Percentiles rank a stretch among this genome's conserved stretches.
Evolutionary conservation across 2,797 vertebrate genomes (phyloP).

Genomic region (Selene dorsalis): DNA sequence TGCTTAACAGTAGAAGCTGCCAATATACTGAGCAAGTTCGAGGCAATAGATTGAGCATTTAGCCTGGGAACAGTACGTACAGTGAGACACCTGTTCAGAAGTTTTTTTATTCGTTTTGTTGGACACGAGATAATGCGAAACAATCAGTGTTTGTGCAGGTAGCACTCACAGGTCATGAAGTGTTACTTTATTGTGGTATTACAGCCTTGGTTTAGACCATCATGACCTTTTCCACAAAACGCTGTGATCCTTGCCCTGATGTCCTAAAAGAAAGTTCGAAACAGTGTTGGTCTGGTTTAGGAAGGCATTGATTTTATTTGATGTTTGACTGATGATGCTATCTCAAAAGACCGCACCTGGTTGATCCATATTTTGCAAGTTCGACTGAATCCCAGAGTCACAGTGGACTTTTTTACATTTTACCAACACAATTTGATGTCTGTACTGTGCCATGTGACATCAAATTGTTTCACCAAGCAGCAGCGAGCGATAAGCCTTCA

Average conservation of each 20-base stretch:
- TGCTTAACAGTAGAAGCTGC: conserved; percentile 24
- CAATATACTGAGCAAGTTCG: conserved; percentile 36
- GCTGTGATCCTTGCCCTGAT: conserved; percentile 31
- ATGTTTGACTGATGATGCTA: not conserved
- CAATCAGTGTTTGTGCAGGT: conserved; percentile 13
- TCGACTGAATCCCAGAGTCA: conserved; percentile 10
- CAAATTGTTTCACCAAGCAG: conserved; percentile 34
- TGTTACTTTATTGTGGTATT: conserved; percentile 17
- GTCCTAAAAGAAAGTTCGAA: conserved; percentile 17
- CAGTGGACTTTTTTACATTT: conserved; percentile 18
- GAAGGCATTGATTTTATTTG: not conserved
- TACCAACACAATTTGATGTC: conserved; percentile 8
- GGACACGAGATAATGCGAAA: conserved; percentile 17
- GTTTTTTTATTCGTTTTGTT: not conserved
- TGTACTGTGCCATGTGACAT: conserved; percentile 20
- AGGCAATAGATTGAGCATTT: conserved; percentile 15
- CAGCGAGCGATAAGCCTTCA: conserved; percentile 51
- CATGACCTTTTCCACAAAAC: conserved; percentile 28
- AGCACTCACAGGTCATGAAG: conserved; percentile 2
- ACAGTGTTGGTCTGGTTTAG: not conserved
- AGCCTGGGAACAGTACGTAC: conserved; percentile 33
- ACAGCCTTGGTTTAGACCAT: conserved; percentile 26
- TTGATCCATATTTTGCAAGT: not conserved
- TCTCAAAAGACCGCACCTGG: not conserved
- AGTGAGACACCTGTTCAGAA: conserved; percentile 16